phyloP scores from a whole-genome alignment of 2,113 vertebrate genomes.

The Clarias batrachus region DNA sequence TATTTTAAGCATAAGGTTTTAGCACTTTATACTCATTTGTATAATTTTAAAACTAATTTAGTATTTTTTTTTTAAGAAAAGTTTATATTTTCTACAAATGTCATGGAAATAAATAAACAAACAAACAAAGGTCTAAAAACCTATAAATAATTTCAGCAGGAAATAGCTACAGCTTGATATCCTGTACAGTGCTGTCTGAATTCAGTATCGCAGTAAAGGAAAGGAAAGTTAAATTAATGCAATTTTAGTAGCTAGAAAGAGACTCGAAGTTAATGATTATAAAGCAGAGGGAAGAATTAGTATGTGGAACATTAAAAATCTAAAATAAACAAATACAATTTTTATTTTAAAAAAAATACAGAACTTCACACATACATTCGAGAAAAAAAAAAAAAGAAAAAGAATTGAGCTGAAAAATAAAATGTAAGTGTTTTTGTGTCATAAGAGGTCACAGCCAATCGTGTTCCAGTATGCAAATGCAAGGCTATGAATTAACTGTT shows the following conservation, averaged over 20 bases:
- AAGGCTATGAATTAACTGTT: too few species aligned
- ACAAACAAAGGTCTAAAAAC: background rate
- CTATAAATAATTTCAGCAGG: background rate
- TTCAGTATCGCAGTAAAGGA: background rate
- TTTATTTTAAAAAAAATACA: too few species aligned
- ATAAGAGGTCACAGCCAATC: background rate
- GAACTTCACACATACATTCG: too few species aligned
- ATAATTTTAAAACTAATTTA: background rate
- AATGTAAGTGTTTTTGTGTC: background rate
- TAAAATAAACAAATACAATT: background rate
- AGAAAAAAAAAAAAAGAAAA: background rate
- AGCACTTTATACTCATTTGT: background rate
- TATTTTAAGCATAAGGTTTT: background rate
- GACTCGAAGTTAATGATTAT: background rate
- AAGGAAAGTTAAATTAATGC: background rate
- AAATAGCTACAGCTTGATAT: background rate
- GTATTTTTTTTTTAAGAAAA: background rate
- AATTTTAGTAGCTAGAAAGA: background rate
- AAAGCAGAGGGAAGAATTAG: too few species aligned
- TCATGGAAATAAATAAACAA: background rate
- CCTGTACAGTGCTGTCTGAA: background rate
- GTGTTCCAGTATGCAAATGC: background rate
- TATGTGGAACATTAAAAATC: background rate
- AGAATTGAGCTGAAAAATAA: background rate
- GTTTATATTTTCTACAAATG: background rate